Percentiles rank a stretch among this genome's conserved stretches.
These are phyloP conservation scores for Pristiophorus japonicus DNA, from an alignment of 2,113 vertebrate genomes.

Conservation along the genomic window DNA sequence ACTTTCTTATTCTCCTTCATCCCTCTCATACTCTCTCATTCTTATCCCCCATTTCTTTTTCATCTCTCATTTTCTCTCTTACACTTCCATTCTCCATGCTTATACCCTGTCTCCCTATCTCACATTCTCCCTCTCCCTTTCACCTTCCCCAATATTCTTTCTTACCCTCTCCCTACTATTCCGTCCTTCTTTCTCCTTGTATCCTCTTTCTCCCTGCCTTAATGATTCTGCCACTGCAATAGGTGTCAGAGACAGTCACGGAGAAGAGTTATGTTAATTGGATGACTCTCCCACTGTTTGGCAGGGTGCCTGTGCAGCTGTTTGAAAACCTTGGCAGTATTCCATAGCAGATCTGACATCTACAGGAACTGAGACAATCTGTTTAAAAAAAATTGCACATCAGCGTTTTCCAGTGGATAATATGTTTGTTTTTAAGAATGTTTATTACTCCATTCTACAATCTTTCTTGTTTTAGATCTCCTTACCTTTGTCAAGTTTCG, in stretches of 20 bases:
- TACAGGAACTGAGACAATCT: neutral
- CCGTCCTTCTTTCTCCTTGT: neutral
- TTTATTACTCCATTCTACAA: neutral
- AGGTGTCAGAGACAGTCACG: neutral
- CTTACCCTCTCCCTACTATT: neutral
- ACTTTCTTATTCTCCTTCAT: neutral
- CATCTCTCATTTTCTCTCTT: neutral
- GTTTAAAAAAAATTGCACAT: neutral
- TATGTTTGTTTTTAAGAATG: neutral
- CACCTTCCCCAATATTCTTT: neutral
- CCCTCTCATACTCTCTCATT: neutral
- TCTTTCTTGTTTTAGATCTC: neutral
- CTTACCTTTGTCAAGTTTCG: neutral
- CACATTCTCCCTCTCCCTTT: neutral
- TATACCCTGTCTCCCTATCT: no score
- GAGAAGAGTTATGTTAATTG: neutral
- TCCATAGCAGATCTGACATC: neutral
- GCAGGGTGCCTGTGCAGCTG: neutral
- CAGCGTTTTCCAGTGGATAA: neutral
- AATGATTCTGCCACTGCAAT: neutral
- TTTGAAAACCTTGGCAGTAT: neutral
- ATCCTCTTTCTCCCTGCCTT: neutral
- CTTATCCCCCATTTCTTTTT: neutral
- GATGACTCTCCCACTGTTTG: neutral
- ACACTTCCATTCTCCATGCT: neutral